Conservation (phyloP, 2,888 invertebrate species). For the Melinaea marsaeus region DNA sequence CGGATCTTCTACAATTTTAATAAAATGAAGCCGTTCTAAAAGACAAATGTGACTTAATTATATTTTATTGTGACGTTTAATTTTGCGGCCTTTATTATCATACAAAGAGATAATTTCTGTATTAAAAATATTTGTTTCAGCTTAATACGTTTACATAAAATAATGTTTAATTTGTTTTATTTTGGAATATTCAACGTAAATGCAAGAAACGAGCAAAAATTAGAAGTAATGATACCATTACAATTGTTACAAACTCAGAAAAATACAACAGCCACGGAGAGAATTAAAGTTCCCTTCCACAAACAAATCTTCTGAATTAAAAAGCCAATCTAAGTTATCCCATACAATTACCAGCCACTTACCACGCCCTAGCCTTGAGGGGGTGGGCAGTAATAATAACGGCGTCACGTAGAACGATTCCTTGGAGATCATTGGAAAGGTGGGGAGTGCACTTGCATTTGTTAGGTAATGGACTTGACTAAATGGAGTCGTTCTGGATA, state of each 20-base stretch:
- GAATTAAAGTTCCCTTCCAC: slow-evolving; percentile 24
- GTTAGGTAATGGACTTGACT: slow-evolving; percentile 34
- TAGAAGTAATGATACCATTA: slow-evolving; percentile 11
- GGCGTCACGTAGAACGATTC: slow-evolving; percentile 52
- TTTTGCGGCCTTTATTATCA: no score
- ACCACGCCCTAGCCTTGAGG: slow-evolving; percentile 59
- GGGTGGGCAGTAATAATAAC: slow-evolving; percentile 54
- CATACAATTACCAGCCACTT: slow-evolving; percentile 73
- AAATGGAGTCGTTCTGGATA: slow-evolving; percentile 29
- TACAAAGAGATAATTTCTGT: no score
- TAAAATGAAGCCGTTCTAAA: slow-evolving; percentile 17
- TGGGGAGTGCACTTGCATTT: slow-evolving; percentile 45
- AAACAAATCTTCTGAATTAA: slow-evolving; percentile 55
- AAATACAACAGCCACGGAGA: slow-evolving; percentile 12
- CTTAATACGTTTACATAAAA: no score
- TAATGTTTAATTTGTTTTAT: no score
- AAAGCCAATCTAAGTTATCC: slow-evolving; percentile 76
- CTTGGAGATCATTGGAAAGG: slow-evolving; percentile 43
- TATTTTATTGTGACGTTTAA: no score
- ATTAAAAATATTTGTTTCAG: no score
- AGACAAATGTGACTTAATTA: slow-evolving; percentile 1
- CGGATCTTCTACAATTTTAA: slow-evolving; percentile 22
- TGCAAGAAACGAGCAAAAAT: neutral
- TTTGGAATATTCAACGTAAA: neutral
- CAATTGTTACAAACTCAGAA: slow-evolving; percentile 8